A percentile compares a stretch with the other conserved stretches of the same genome.
Conservation (phyloP, 2,113 vertebrate genomes). For the Phyllostomus hastatus region DNA sequence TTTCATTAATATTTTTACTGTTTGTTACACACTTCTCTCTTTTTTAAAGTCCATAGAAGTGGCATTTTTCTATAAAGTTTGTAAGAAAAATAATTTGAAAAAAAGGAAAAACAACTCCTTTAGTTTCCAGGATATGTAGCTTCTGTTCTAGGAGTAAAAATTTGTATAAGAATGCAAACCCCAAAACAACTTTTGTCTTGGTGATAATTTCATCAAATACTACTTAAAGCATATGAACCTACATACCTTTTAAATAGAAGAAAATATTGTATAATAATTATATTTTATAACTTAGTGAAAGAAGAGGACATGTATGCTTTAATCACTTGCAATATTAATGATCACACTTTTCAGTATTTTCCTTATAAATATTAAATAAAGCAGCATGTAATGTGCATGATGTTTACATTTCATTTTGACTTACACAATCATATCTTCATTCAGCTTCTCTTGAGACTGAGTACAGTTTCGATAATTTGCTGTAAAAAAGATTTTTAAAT, state of each 20-base stretch:
- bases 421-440: slow-evolving; percentile 72
- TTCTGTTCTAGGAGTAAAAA: neutral
- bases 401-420: slow-evolving; percentile 53
- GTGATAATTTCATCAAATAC: neutral
- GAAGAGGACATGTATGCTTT: neutral
- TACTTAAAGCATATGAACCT: neutral
- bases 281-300: neutral
- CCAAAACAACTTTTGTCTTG: neutral
- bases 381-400: neutral
- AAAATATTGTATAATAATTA: neutral
- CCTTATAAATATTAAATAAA: neutral
- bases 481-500: slow-evolving; percentile 54
- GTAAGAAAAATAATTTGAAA: neutral
- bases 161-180: neutral
- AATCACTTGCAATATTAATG: neutral
- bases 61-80: neutral
- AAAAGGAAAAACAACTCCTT: neutral
- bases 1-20: neutral
- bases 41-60: neutral
- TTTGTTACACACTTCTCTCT: neutral
- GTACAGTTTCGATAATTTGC: slow-evolving; percentile 65
- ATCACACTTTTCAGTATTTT: neutral
- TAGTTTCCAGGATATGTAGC: neutral
- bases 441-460: slow-evolving; percentile 66
- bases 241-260: neutral